Evolutionary conservation across 2,888 invertebrate species (phyloP).

Genomic region (Phrixothrix hirtus): DNA sequence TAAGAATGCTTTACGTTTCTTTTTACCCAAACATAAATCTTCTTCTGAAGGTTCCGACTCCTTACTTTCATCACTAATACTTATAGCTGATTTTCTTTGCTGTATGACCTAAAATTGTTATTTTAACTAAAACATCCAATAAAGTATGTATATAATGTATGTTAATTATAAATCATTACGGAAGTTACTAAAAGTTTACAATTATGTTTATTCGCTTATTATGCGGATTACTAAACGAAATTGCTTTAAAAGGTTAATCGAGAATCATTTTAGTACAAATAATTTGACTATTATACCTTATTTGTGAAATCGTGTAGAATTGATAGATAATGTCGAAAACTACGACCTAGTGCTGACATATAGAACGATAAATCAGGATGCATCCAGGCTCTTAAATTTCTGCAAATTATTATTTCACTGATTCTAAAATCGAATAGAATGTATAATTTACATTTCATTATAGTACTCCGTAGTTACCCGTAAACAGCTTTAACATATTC

Average conservation of each 20-base stretch:
- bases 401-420: constrained; percentile 21
- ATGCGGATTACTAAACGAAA: constrained; percentile 25
- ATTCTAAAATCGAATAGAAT: constrained; percentile 13
- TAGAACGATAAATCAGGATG: constrained; percentile 57
- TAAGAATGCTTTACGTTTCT: constrained; percentile 48
- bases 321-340: constrained; percentile 53
- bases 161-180: no score
- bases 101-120: no score
- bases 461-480: constrained; percentile 37
- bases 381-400: constrained; percentile 54
- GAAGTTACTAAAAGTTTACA: constrained; percentile 18
- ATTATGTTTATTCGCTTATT: constrained; percentile 30
- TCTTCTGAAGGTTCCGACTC: constrained; percentile 10
- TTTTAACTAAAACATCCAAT: no score
- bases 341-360: constrained; percentile 50
- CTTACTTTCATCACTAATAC: background rate
- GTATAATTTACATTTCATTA: background rate
- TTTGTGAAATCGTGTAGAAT: constrained; percentile 60
- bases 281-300: constrained; percentile 46
- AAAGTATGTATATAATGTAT: no score
- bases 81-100: background rate
- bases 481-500: constrained; percentile 56
- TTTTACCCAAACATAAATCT: constrained; percentile 34
- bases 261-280: constrained; percentile 19
- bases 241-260: constrained; percentile 20